These are phyloP conservation scores for Eremophila alpestris DNA, from an alignment of 2,797 vertebrate genomes.

Conservation along the genomic window DNA sequence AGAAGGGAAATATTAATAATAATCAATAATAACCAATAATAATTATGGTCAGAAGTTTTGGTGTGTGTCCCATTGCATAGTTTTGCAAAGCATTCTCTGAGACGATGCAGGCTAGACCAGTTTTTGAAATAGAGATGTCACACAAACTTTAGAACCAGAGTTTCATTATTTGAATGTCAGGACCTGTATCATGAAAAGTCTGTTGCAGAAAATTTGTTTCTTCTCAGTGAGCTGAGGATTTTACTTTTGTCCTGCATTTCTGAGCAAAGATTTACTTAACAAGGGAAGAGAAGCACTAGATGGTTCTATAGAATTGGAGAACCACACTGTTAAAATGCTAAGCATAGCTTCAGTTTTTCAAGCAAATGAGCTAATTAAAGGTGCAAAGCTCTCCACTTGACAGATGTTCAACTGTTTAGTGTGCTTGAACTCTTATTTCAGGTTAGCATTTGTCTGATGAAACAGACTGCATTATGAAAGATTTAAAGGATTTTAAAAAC, in stretches of 20 bases:
- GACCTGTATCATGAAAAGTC: neutral
- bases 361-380: neutral
- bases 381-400: neutral
- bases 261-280: neutral
- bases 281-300: neutral
- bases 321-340: neutral
- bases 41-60: neutral
- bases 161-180: neutral
- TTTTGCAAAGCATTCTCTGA: neutral
- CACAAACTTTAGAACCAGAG: neutral
- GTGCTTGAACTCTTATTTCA: neutral
- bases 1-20: neutral
- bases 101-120: neutral
- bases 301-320: neutral
- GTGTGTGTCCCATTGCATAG: fast-evolving
- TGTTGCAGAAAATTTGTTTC: neutral
- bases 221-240: neutral
- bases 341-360: neutral
- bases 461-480: neutral
- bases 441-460: neutral
- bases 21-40: neutral
- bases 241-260: neutral
- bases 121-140: neutral
- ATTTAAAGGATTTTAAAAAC: neutral
- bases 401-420: neutral